Evolutionary conservation across 2,797 vertebrate species (phyloP).

Genomic region (Oophaga sylvatica): DNA sequence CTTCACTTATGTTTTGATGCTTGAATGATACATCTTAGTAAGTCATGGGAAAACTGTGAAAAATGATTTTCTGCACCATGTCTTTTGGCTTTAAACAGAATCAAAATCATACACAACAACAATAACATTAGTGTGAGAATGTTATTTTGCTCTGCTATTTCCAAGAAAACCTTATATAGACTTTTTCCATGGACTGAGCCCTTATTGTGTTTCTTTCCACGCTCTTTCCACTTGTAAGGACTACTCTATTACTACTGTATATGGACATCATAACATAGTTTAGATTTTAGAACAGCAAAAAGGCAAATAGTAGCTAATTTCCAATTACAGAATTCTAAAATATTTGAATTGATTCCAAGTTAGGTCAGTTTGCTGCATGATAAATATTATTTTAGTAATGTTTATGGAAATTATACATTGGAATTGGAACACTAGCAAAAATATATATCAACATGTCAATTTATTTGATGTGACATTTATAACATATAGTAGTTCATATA

Average conservation of each 20-base stretch:
- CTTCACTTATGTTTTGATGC: conserved; percentile 59
- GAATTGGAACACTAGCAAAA: not conserved
- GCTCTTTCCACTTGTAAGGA: conserved; percentile 27
- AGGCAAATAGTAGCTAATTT: conserved; percentile 22
- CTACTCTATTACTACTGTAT: conserved; percentile 43
- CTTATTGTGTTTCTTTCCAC: conserved; percentile 41
- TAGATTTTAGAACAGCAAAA: conserved; percentile 36
- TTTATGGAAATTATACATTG: conserved; percentile 17
- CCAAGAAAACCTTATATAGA: conserved; percentile 49
- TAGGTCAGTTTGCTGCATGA: conserved; percentile 10
- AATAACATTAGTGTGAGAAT: conserved; percentile 58
- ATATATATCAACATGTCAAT: not conserved
- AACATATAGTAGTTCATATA: not conserved
- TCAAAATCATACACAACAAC: conserved; percentile 55
- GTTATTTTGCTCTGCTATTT: conserved; percentile 42
- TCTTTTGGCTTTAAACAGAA: conserved; percentile 50
- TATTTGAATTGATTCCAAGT: conserved; percentile 22
- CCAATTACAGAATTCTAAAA: not conserved
- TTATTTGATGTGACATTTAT: not conserved
- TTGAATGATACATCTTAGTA: conserved; percentile 60
- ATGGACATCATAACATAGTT: conserved; percentile 35
- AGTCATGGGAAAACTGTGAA: conserved; percentile 58
- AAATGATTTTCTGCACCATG: conserved; percentile 59
- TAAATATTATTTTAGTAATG: conserved; percentile 45
- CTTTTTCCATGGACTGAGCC: conserved; percentile 32